phyloP scores from a whole-genome alignment of 2,888 invertebrate species.

The Conomelus anceps region DNA sequence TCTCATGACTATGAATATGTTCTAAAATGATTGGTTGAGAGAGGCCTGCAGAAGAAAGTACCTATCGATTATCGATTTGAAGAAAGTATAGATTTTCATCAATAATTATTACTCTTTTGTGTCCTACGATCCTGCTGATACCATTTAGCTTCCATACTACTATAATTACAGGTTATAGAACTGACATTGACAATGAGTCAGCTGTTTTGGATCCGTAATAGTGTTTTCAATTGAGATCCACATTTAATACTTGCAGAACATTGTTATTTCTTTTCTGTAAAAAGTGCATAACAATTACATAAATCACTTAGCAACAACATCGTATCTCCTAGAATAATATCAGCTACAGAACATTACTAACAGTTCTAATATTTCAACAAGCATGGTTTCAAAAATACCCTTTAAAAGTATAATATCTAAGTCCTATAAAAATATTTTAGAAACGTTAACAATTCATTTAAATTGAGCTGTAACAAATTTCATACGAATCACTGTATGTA shows the following conservation, averaged over 20 bases:
- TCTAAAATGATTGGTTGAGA: no score
- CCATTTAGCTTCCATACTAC: not conserved
- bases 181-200: no score
- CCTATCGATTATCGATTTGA: no score
- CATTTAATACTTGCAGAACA: not conserved
- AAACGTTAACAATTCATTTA: not conserved
- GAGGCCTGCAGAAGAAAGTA: no score
- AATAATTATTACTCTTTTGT: no score
- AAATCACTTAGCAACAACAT: not conserved
- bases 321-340: not conserved
- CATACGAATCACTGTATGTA: not conserved
- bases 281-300: not conserved
- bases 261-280: not conserved
- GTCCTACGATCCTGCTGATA: no score
- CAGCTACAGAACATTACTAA: not conserved
- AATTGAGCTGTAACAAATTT: not conserved
- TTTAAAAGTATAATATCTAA: not conserved
- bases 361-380: not conserved
- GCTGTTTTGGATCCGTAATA: not conserved
- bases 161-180: not conserved
- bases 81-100: no score
- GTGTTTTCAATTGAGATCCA: not conserved
- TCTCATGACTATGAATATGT: no score
- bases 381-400: not conserved
- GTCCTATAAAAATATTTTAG: not conserved